Evolutionary conservation across 1,140 invertebrate genomes (phyloP).

Genomic region (Heterodera schachtii): DNA sequence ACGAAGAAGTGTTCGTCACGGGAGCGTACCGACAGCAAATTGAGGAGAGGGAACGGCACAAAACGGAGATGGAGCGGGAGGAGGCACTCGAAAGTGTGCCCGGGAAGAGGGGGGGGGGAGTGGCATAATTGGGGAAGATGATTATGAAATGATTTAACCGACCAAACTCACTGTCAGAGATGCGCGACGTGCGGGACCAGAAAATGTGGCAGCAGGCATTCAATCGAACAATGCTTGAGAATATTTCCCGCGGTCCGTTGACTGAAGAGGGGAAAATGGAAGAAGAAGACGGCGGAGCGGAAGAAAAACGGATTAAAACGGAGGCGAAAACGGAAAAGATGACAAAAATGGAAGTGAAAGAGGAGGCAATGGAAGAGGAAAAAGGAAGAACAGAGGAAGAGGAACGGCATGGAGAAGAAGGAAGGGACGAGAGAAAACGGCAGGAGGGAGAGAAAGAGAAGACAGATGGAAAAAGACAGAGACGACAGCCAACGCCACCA

Average conservation of each 20-base stretch:
- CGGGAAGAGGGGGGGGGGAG: background rate
- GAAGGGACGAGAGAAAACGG: background rate
- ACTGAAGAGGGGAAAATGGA: background rate
- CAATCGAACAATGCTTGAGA: conserved; percentile 36
- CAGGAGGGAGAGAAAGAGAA: conserved; percentile 1
- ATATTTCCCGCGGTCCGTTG: conserved; percentile 18
- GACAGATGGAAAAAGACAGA: background rate
- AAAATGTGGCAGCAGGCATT: conserved; percentile 41
- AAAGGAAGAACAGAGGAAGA: conserved; percentile 9
- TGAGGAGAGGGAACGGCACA: conserved; percentile 29
- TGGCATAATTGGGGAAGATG: background rate
- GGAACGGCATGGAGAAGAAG: background rate
- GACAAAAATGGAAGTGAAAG: conserved; percentile 1
- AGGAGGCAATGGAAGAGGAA: background rate
- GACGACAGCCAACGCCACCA: background rate
- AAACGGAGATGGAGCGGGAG: conserved; percentile 27
- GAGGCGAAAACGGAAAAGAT: background rate
- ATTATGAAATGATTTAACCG: background rate
- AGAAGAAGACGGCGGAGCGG: background rate
- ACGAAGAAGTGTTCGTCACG: conserved; percentile 42
- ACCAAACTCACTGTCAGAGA: conserved; percentile 23
- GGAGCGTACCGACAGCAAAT: conserved; percentile 41
- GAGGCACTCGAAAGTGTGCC: conserved; percentile 33
- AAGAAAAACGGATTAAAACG: conserved; percentile 5
- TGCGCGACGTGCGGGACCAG: conserved; percentile 34